phyloP scores from a whole-genome alignment of 2,888 invertebrate genomes.

The Sminthurides aquaticus region DNA sequence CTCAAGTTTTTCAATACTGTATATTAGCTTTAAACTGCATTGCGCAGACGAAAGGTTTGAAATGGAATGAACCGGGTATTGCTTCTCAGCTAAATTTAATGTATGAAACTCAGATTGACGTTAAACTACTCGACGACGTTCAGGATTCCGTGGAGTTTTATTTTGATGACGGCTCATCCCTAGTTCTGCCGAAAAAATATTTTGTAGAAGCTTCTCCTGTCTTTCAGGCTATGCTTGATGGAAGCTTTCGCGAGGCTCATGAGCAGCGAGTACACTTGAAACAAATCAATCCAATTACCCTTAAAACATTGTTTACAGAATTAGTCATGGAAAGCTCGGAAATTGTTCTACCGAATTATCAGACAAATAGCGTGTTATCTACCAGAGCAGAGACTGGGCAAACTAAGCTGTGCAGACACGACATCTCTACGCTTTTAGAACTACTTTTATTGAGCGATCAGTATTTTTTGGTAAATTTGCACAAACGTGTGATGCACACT shows the following conservation, averaged over 20 bases:
- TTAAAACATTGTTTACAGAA: constrained; percentile 8
- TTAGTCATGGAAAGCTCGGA: neutral
- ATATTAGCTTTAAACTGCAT: constrained; percentile 20
- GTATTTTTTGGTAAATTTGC: constrained; percentile 14
- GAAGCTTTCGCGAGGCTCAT: constrained; percentile 14
- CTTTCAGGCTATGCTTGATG: constrained; percentile 16
- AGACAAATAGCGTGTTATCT: neutral
- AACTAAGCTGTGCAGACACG: neutral
- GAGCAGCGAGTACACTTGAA: constrained; percentile 8
- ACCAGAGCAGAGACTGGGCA: neutral
- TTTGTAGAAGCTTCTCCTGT: constrained; percentile 14
- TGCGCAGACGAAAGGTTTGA: constrained; percentile 12
- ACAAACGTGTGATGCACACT: constrained; percentile 16
- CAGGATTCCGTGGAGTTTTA: constrained; percentile 8
- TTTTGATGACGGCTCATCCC: constrained; percentile 8
- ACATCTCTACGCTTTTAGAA: constrained; percentile 11
- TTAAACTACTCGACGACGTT: neutral
- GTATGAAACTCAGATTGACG: neutral
- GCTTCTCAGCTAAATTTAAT: constrained; percentile 11
- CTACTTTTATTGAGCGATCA: constrained; percentile 13
- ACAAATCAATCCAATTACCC: constrained; percentile 6
- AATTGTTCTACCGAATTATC: neutral
- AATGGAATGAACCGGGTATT: constrained; percentile 16
- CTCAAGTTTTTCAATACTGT: constrained; percentile 16
- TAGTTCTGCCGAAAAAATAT: constrained; percentile 11